Percentiles rank a stretch among this genome's conserved stretches.
Evolutionary conservation across 2,888 invertebrate genomes (phyloP).

Genomic region (Xestia ashworthii): DNA sequence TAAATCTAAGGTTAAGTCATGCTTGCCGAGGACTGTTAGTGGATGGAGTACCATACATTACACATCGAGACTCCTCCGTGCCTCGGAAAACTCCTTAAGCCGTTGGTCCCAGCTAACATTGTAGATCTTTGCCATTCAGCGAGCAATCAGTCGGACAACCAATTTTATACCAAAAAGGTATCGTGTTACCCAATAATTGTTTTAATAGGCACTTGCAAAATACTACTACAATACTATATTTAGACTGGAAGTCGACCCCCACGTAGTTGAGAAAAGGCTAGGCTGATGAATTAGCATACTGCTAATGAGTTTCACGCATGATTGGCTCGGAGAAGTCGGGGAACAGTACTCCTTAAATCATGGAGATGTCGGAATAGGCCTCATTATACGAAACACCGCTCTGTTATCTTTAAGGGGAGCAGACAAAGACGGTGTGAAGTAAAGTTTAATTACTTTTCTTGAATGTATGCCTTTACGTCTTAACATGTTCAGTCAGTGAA

Average conservation of each 20-base stretch:
- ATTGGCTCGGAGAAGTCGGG: slow-evolving; percentile 20
- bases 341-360: slow-evolving; percentile 34
- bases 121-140: not conserved
- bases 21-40: not conserved
- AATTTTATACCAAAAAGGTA: not conserved
- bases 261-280: not conserved
- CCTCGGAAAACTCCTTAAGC: not conserved
- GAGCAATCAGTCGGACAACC: not conserved
- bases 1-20: not conserved
- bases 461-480: slow-evolving; percentile 1
- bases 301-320: slow-evolving; percentile 32
- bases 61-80: not conserved
- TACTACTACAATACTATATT: not conserved
- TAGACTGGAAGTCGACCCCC: not conserved
- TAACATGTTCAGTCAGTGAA: not conserved
- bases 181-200: not conserved
- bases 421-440: slow-evolving; percentile 3
- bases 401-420: slow-evolving; percentile 32
- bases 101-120: not conserved
- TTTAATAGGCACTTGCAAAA: not conserved
- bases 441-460: slow-evolving; percentile 51
- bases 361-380: slow-evolving; percentile 22
- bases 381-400: slow-evolving; percentile 38
- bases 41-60: not conserved
- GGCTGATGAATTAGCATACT: slow-evolving; percentile 12